Evolutionary conservation across 2,888 invertebrate species (phyloP), one percentile per base, ranked within the genome.

Genomic region (Pterostichus niger): DNA sequence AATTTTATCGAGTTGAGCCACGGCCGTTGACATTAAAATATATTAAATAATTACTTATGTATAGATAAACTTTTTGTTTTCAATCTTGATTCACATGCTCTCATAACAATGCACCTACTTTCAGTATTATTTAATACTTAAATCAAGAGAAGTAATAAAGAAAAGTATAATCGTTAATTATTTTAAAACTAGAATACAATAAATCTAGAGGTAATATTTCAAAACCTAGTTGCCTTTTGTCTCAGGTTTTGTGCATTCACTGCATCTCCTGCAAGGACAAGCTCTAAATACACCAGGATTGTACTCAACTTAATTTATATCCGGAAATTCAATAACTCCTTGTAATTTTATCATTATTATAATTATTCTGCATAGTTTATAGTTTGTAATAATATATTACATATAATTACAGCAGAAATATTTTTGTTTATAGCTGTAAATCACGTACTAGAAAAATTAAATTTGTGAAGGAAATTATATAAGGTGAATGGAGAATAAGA

Each of bases 231-330:
- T 33, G 31, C 13, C 35, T 64, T 61, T 59, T 10, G 59, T 31
- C 2, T 11, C 11, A 35, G n/a, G 24, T 24, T 59, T 59, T 59
- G 64, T 40, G 64, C 64, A 64, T 64, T 64, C 64, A 64, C 64
- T 35, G 35, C 35, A 59, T 59, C 59, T 64, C 64, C 35, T 49
- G 13, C n/a, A 64, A 64, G 64, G 64, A 35, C 64, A 64, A 13
- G 35, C 64, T 64, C 64, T 35, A 11, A 13, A 33, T 64, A 64
- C 35, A 64, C 0, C 7, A 35, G 35, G 35, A 13, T n/a, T 33
- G 64, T 64, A 64, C 33, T 64, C 24, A 59, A 24, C 10, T 24
- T 11, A 59, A 31, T 24, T 59, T 59, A 40, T 3, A 7, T 40
- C 40, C 2, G 40, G 40, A 9, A 6, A 7, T 40, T 40, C 9